A percentile compares a stretch with the other conserved stretches of the same genome.
phyloP scores from a whole-genome alignment of 2,797 vertebrate genomes.

The Micromesistius poutassou region DNA sequence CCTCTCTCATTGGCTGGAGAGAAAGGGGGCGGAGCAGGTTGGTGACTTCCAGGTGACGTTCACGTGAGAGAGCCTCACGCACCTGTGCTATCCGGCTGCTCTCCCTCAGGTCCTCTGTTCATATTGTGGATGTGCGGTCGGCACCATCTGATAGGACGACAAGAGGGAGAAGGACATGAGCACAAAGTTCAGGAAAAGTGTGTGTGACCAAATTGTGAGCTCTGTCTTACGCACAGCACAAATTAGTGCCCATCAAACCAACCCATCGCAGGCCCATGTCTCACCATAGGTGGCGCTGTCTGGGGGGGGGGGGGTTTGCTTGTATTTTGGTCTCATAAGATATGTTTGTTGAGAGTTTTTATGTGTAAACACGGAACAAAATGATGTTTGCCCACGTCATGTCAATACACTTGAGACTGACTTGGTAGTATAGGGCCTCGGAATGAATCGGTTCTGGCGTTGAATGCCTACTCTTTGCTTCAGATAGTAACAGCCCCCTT shows the following conservation, averaged over 20 bases:
- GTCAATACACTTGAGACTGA: background rate
- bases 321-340: too few species aligned
- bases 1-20: slow-evolving; percentile 59
- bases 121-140: slow-evolving; percentile 96
- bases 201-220: too few species aligned
- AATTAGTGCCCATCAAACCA: too few species aligned
- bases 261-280: too few species aligned
- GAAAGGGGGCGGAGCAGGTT: slow-evolving; percentile 42
- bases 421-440: background rate
- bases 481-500: too few species aligned
- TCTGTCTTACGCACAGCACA: too few species aligned
- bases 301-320: too few species aligned
- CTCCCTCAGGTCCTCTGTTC: slow-evolving; percentile 72
- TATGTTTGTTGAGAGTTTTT: background rate
- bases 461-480: too few species aligned
- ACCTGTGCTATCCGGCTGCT: slow-evolving; percentile 67
- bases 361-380: background rate
- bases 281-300: too few species aligned
- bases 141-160: slow-evolving; percentile 81
- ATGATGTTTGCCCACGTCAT: background rate
- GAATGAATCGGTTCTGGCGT: background rate
- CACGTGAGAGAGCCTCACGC: slow-evolving; percentile 61
- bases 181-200: too few species aligned
- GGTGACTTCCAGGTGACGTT: slow-evolving; percentile 58
- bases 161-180: background rate